Percentiles rank a stretch among this genome's conserved stretches.
These are phyloP conservation scores for Synanceia verrucosa DNA, from an alignment of 2,797 vertebrate genomes.

Conservation along the genomic window DNA sequence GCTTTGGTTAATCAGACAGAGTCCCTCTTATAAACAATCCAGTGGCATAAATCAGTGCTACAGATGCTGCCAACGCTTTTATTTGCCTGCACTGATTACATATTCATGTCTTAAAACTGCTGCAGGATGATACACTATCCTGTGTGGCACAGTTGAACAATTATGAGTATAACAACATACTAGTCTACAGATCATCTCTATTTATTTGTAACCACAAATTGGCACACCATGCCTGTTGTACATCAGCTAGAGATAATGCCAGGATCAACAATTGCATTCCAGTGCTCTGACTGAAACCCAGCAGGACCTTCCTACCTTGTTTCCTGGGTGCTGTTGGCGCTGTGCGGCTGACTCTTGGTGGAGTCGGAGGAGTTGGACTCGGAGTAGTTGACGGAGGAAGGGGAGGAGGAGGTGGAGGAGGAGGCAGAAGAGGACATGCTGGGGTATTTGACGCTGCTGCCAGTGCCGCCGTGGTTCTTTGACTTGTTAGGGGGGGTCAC, in stretches of 20 bases:
- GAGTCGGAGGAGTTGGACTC: conserved; percentile 99
- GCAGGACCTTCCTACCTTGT: conserved; percentile 80
- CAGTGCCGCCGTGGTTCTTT: conserved; percentile 81
- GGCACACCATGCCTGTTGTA: background rate
- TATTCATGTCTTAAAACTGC: conserved; percentile 1
- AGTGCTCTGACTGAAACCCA: background rate
- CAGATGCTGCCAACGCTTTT: background rate
- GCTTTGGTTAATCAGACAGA: background rate
- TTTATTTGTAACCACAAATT: background rate
- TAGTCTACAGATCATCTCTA: background rate
- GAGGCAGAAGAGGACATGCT: conserved; percentile 89
- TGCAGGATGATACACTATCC: background rate
- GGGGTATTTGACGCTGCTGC: conserved; percentile 88
- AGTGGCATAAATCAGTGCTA: background rate
- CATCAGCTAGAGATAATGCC: background rate
- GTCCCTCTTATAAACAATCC: background rate
- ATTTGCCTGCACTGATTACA: background rate
- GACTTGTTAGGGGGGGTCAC: conserved; percentile 90
- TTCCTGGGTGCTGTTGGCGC: conserved; percentile 96
- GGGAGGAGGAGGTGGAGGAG: conserved; percentile 94
- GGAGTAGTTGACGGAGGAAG: conserved; percentile 96
- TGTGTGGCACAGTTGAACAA: background rate
- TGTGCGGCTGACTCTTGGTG: conserved; percentile 97
- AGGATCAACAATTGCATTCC: background rate
- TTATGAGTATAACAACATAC: background rate